A percentile compares a stretch with the other conserved stretches of the same genome.
Evolutionary conservation across 1,140 invertebrate genomes (phyloP).

Genomic region (Pseudachorutes palmiensis): DNA sequence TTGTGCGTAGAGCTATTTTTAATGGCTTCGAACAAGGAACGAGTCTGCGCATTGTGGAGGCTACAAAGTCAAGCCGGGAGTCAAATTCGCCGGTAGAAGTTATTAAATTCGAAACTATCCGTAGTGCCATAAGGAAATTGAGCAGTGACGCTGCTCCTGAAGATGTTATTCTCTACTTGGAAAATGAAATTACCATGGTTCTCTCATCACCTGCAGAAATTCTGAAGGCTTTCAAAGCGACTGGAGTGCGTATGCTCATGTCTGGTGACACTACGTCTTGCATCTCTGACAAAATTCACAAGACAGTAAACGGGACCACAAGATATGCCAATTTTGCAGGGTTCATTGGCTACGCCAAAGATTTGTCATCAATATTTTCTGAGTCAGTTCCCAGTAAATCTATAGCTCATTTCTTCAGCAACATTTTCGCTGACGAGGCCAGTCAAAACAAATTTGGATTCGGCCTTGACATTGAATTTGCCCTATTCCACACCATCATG

Average conservation of each 20-base stretch:
- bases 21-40: background rate
- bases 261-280: background rate
- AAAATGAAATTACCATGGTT: background rate
- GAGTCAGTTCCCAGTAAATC: background rate
- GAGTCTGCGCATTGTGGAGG: constrained; percentile 1
- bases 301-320: background rate
- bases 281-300: background rate
- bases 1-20: constrained; percentile 5
- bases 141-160: background rate
- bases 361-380: background rate
- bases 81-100: background rate
- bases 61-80: background rate
- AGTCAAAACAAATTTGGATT: background rate
- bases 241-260: background rate
- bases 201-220: background rate
- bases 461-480: background rate
- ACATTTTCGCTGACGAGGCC: background rate
- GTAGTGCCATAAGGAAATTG: constrained; percentile 2
- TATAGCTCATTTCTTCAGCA: background rate
- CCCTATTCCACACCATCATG: constrained; percentile 1
- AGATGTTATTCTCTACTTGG: background rate
- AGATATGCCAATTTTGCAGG: constrained; percentile 6
- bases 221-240: background rate
- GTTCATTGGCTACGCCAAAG: constrained; percentile 9
- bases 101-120: background rate